Evolutionary conservation across 2,888 invertebrate genomes (phyloP).

Genomic region (Calameuta pallipes): DNA sequence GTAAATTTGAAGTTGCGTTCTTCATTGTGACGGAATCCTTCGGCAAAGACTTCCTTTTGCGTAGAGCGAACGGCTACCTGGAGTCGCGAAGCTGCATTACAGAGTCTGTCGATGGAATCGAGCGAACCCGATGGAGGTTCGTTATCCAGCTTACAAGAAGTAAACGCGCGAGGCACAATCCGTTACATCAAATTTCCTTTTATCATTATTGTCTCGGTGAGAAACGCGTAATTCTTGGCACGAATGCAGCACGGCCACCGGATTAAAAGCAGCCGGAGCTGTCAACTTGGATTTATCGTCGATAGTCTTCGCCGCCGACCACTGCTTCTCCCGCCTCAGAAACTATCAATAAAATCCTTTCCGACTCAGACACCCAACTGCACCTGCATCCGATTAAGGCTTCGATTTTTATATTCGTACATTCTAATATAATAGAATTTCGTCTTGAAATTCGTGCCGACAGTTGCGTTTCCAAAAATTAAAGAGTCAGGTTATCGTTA

Average conservation of each 20-base stretch:
- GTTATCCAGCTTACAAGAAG: slow-evolving; percentile 11
- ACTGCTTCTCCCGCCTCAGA: background rate
- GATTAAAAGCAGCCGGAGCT: background rate
- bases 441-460: too few species aligned
- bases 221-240: slow-evolving; percentile 20
- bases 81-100: too few species aligned
- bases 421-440: too few species aligned
- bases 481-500: too few species aligned
- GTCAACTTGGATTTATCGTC: slow-evolving; percentile 16
- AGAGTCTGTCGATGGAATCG: too few species aligned
- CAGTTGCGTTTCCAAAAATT: too few species aligned
- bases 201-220: background rate
- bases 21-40: too few species aligned
- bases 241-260: slow-evolving; percentile 9
- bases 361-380: background rate
- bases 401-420: too few species aligned
- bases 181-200: slow-evolving; percentile 19
- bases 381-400: too few species aligned
- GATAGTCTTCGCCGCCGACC: slow-evolving; percentile 8
- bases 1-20: too few species aligned
- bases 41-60: too few species aligned
- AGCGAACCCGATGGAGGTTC: slow-evolving; percentile 5
- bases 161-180: slow-evolving; percentile 11
- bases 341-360: background rate
- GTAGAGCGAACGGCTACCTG: too few species aligned